Conservation (phyloP, 1,140 invertebrate genomes). For the Drosophila kepulauana region DNA sequence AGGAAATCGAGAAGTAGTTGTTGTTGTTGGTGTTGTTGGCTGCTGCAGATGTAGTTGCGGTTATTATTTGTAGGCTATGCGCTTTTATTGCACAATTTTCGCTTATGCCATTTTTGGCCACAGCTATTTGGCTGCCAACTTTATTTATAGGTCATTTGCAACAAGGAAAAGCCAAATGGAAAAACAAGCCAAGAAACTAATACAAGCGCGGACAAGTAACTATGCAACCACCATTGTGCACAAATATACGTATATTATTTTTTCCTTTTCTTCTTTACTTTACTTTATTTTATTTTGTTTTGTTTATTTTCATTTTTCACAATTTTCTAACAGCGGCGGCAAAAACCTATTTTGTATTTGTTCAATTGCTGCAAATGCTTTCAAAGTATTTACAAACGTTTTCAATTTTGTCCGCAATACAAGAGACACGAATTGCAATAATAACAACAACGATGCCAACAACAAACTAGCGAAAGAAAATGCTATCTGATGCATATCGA, state of each 20-base stretch:
- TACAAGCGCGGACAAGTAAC: constrained; percentile 34
- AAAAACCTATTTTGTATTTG: constrained; percentile 72
- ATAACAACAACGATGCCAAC: constrained; percentile 40
- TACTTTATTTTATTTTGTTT: constrained; percentile 42
- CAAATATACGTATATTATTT: constrained; percentile 41
- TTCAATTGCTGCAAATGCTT: constrained; percentile 80
- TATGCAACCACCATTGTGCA: constrained; percentile 50
- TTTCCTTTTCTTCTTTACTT: constrained; percentile 29
- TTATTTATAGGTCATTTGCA: constrained; percentile 79
- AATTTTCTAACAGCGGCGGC: constrained; percentile 60
- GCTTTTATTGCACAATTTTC: constrained; percentile 75
- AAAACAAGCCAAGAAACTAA: constrained; percentile 28
- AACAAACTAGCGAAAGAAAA: constrained; percentile 26
- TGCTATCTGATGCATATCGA: neutral
- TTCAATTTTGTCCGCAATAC: constrained; percentile 62
- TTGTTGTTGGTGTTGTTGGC: constrained; percentile 6
- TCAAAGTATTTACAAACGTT: constrained; percentile 80
- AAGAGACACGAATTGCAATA: constrained; percentile 69
- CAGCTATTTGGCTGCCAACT: constrained; percentile 72
- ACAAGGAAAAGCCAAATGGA: constrained; percentile 48
- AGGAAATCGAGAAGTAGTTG: constrained; percentile 44
- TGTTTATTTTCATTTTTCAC: constrained; percentile 65
- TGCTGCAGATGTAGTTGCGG: constrained; percentile 37
- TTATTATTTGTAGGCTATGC: constrained; percentile 65
- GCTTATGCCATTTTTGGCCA: constrained; percentile 67